Evolutionary conservation across 2,797 vertebrate genomes (phyloP), one percentile per base, ranked within the genome.

Genomic region (Thalassophryne amazonica): DNA sequence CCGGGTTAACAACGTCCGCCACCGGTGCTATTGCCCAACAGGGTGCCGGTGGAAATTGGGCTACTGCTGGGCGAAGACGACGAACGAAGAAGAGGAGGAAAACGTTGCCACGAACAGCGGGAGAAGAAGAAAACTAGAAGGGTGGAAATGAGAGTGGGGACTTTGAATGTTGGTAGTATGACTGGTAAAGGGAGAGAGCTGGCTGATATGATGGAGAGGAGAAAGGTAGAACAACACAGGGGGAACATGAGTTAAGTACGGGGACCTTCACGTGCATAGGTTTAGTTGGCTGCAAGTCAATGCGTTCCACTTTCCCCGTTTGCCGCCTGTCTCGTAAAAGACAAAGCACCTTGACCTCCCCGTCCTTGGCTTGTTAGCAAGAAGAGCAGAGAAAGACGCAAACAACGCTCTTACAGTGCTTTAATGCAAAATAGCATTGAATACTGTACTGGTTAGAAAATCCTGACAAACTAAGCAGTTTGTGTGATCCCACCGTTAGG

Each of bases 321-420:
- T 14, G 8, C 74, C 77, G 71, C 74, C 81, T 86, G 83, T 75
- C 67, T 72, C 53, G 49, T 61, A 15, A 45, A 30, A 70, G 53
- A 78, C 69, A 65, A 81, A 75, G 56, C 21, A 0, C n/a, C n/a
- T n/a, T 64, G 48, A 34, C 78, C 73, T 57, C 50, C 4, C 34
- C 76, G 76, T 60, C 74, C 79, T 75, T 18, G 33, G 68, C 69
- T 85, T 69, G 75, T 83, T 83, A 83, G 63, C 57, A 48, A 40
- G 12, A 47, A n/a, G n/a, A 15, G 37, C 49, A 49, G 16, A 53
- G 31, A 56, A 22, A 28, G 28, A 69, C 27, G 53, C 19, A 56
- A 57, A 59, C 40, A 67, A 49, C 67, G 58, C 29, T 54, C 34
- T 68, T 33, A 29, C 46, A 56, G 33, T 37, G 51, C 51, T 69